Conservation (phyloP, 2,888 invertebrate genomes). For the Timema podura region DNA sequence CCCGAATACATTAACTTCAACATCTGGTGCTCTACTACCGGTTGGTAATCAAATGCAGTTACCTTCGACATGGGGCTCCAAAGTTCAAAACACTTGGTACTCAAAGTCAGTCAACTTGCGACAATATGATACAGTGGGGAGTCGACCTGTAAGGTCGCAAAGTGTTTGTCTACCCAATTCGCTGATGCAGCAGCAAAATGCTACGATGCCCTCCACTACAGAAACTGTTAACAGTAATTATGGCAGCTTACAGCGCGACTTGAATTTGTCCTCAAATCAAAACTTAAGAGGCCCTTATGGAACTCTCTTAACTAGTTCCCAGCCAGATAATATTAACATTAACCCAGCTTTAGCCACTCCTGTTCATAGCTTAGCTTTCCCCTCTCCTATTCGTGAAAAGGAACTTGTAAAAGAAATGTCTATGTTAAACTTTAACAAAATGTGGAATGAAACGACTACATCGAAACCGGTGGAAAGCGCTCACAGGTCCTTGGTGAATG, state of each 20-base stretch:
- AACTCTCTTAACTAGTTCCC: too few species aligned
- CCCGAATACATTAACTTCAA: neutral
- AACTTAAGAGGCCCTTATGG: too few species aligned
- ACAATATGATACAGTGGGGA: conserved; percentile 2
- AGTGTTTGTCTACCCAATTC: conserved; percentile 21
- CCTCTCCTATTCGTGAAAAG: neutral
- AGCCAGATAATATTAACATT: too few species aligned
- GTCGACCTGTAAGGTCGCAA: conserved; percentile 18
- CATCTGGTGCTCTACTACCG: neutral
- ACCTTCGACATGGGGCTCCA: conserved; percentile 8
- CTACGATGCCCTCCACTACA: neutral
- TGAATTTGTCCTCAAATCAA: neutral
- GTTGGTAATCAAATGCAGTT: neutral
- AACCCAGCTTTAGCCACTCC: neutral
- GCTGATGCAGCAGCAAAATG: neutral
- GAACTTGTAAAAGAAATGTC: neutral
- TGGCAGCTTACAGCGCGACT: neutral
- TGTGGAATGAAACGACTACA: too few species aligned
- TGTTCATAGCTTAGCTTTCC: neutral
- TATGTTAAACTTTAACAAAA: conserved; percentile 1
- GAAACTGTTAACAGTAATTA: neutral
- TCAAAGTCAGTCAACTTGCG: conserved; percentile 25
- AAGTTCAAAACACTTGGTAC: conserved; percentile 25
- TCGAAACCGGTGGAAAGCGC: too few species aligned
- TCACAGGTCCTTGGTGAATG: too few species aligned